Conservation (phyloP, 2,888 invertebrate species). For the Nomada ferruginata region DNA sequence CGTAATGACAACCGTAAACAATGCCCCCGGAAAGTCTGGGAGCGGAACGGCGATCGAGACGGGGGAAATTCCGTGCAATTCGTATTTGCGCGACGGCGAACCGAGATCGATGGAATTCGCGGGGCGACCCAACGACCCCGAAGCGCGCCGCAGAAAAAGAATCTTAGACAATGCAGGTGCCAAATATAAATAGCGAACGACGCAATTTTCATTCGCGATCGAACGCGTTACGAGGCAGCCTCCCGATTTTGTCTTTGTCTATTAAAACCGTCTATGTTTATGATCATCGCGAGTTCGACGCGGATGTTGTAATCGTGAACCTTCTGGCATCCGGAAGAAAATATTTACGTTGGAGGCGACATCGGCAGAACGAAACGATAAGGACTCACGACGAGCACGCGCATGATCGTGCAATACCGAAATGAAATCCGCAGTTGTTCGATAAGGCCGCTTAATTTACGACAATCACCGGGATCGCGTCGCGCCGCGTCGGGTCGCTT, state of each 20-base stretch:
- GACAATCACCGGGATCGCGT: constrained; percentile 17
- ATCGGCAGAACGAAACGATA: constrained; percentile 51
- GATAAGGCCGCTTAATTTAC: constrained; percentile 57
- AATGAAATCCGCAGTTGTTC: constrained; percentile 39
- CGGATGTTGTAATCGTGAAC: constrained; percentile 28
- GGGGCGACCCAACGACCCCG: too few species aligned
- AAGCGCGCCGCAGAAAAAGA: too few species aligned
- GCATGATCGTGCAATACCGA: constrained; percentile 27
- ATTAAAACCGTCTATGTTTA: neutral
- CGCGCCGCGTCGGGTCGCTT: neutral
- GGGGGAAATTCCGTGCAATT: constrained; percentile 11
- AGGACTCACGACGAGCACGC: constrained; percentile 16
- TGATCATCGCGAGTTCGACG: constrained; percentile 1
- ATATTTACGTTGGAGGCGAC: constrained; percentile 54
- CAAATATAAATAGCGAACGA: neutral
- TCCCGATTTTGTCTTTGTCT: too few species aligned
- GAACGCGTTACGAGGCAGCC: too few species aligned
- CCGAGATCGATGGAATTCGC: neutral
- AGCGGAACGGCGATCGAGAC: constrained; percentile 39
- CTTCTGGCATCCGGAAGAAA: constrained; percentile 36
- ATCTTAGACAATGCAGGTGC: too few species aligned
- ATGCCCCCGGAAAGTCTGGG: constrained; percentile 34
- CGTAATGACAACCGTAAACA: constrained; percentile 57
- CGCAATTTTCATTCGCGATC: constrained; percentile 4
- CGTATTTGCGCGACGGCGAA: neutral